Evolutionary conservation across 1,140 invertebrate species (phyloP).

Genomic region (Drosophila elegans): DNA sequence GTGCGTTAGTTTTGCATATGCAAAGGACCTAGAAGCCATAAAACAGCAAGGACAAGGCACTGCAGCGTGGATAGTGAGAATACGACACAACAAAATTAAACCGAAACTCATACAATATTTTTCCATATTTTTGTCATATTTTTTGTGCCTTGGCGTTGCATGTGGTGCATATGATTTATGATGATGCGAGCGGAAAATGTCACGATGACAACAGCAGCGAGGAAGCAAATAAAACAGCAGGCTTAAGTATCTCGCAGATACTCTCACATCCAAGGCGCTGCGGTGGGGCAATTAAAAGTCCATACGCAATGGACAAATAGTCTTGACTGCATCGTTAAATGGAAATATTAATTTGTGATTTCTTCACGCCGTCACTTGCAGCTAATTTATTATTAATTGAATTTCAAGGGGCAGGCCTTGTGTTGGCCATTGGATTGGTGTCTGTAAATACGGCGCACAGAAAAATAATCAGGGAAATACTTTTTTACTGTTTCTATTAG

Average conservation of each 20-base stretch:
- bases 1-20: conserved; percentile 72
- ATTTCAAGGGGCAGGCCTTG: conserved; percentile 34
- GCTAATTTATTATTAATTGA: conserved; percentile 84
- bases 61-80: conserved; percentile 39
- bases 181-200: conserved; percentile 63
- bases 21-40: conserved; percentile 63
- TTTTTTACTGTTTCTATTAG: no score
- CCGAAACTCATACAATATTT: conserved; percentile 42
- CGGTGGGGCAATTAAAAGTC: conserved; percentile 62
- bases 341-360: conserved; percentile 76
- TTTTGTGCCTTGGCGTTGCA: conserved; percentile 49
- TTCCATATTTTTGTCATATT: conserved; percentile 40
- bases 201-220: conserved; percentile 51
- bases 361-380: conserved; percentile 55
- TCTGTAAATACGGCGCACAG: background rate
- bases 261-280: conserved; percentile 25
- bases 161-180: conserved; percentile 79
- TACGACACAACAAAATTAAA: conserved; percentile 50
- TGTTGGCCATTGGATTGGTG: background rate
- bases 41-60: conserved; percentile 67
- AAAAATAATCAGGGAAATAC: background rate
- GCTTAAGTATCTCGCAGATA: conserved; percentile 42
- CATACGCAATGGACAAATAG: conserved; percentile 37
- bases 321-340: conserved; percentile 56
- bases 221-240: conserved; percentile 52